Percentiles rank a stretch among this genome's conserved stretches.
These are phyloP conservation scores for Athene cunicularia DNA, from an alignment of 2,113 vertebrate species.

Conservation along the genomic window DNA sequence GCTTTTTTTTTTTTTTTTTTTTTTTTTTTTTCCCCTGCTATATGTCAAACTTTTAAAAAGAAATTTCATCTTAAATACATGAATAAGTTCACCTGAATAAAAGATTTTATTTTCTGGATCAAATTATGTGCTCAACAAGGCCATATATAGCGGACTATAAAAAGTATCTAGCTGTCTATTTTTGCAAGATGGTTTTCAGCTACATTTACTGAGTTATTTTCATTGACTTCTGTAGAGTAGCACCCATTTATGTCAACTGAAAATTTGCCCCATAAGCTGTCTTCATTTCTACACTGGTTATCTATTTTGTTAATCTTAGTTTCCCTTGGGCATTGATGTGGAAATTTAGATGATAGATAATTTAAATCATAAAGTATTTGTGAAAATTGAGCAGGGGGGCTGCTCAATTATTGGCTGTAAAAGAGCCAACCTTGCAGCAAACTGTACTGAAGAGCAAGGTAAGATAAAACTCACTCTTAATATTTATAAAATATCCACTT, in stretches of 20 bases:
- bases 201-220: not conserved
- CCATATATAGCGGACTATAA: not conserved
- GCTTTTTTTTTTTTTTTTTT: not conserved
- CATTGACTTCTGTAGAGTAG: not conserved
- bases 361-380: not conserved
- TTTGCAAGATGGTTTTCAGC: not conserved
- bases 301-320: not conserved
- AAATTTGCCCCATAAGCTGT: not conserved
- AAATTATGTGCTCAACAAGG: not conserved
- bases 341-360: not conserved
- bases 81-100: not conserved
- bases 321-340: not conserved
- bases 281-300: not conserved
- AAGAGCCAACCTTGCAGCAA: not conserved
- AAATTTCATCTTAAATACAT: not conserved
- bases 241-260: not conserved
- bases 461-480: not conserved
- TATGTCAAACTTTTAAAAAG: not conserved
- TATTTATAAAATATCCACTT: not conserved
- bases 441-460: not conserved
- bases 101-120: not conserved
- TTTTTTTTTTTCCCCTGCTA: not conserved
- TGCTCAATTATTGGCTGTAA: not conserved
- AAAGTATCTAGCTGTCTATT: not conserved
- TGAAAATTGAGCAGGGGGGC: not conserved